Evolutionary conservation across 2,888 invertebrate species (phyloP), one percentile per base, ranked within the genome.

Genomic region (Chironomus tentans): DNA sequence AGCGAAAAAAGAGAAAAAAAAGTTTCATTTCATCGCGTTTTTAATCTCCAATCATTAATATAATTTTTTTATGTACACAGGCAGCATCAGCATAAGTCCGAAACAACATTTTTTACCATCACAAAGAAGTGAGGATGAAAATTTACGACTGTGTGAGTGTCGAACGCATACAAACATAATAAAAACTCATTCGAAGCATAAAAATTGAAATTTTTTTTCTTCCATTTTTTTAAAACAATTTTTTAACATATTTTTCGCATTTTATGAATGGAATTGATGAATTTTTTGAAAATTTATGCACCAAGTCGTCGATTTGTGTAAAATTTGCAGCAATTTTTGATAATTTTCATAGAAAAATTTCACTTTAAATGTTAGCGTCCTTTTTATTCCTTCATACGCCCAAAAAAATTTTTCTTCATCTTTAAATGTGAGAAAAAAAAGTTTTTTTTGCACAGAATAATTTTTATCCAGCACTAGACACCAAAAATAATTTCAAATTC

Each of bases 341-440:
- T 6, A 18, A 28, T 72, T 74, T 74, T 74, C 47, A 74, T 47
- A 61, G 48, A 74, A 21, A 74, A 68, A 10, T 68, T 68, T 22
- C 4, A 21, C 4, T 21, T 13, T 15, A 68, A 68, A 62, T 68
- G 65, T 68, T 68, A 68, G 74, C 74, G 74, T 74, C 74, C 74
- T 74, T 74, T 74, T 65, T 38, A 38, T 38, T 38, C 28, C 46
- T 46, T 24, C 46, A 13, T 62, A 47, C 18, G 56, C 56, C 56
- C 68, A 47, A 73, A 46, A 73, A 61, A 71, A 28, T 70, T 28
- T 47, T 21, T 47, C 15, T 62, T 62, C 24, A 62, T 62, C 13
- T 50, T 15, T 50, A n/a, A n/a, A 24, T 24, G 22, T 24, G 4
- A 24, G 4, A 24, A 28, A 28, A 28, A 18, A 13, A 7, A 56